Evolutionary conservation across 2,113 vertebrate genomes (phyloP).

Genomic region (Ictidomys tridecemlineatus): DNA sequence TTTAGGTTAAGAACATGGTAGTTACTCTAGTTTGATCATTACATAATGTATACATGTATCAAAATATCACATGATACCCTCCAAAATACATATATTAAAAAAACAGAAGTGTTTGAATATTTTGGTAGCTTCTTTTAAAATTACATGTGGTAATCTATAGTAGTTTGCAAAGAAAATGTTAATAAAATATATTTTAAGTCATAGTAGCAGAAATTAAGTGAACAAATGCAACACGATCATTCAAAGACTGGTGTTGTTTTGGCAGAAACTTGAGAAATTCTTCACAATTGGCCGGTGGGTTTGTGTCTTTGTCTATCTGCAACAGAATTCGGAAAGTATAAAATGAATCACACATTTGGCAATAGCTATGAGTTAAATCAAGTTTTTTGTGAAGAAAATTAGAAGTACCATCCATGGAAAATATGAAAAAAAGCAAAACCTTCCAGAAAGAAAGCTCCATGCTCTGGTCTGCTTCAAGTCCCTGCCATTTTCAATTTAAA

Average conservation of each 20-base stretch:
- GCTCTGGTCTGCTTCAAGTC: neutral
- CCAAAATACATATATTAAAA: neutral
- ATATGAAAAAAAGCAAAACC: neutral
- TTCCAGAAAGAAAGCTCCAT: neutral
- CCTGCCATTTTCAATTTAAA: neutral
- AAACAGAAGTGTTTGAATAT: neutral
- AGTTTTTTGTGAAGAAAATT: neutral
- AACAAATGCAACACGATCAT: neutral
- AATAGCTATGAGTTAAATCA: slow-evolving; percentile 8
- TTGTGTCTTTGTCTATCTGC: neutral
- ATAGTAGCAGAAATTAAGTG: neutral
- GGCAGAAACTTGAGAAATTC: slow-evolving; percentile 10
- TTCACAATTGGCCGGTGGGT: neutral
- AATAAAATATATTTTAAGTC: neutral
- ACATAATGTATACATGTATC: neutral
- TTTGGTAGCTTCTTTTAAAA: slow-evolving; percentile 54
- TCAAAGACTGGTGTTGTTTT: neutral
- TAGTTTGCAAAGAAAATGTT: neutral
- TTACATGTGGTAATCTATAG: neutral
- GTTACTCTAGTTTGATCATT: neutral
- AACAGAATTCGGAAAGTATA: neutral
- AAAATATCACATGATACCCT: neutral
- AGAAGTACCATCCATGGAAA: slow-evolving; percentile 36
- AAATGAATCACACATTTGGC: neutral
- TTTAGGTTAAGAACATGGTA: neutral